Percentiles rank a stretch among this genome's conserved stretches.
These are phyloP conservation scores for Sinosuthora webbiana DNA, from an alignment of 2,113 vertebrate genomes.

Conservation along the genomic window DNA sequence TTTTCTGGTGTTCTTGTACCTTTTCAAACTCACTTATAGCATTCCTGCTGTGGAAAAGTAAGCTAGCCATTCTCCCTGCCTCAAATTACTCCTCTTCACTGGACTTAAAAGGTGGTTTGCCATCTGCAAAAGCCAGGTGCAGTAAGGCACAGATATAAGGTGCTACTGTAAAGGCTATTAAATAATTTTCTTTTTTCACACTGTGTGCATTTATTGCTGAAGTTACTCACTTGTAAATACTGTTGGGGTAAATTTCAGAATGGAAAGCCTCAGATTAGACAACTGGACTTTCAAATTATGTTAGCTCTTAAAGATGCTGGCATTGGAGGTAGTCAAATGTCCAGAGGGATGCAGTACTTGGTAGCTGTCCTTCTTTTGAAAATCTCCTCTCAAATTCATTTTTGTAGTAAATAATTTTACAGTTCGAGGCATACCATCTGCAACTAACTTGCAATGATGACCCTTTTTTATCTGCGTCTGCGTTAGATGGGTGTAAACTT, in stretches of 20 bases:
- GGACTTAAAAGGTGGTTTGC: not conserved
- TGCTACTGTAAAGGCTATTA: not conserved
- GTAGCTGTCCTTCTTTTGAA: not conserved
- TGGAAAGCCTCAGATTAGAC: not conserved
- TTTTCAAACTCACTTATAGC: conserved; percentile 40
- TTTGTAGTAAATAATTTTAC: not conserved
- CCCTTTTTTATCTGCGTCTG: not conserved
- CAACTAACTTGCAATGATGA: not conserved
- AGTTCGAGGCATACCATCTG: not conserved
- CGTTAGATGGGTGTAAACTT: not conserved
- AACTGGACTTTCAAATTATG: not conserved
- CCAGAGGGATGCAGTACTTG: not conserved
- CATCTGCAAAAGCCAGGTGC: conserved; percentile 6
- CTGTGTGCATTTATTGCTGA: not conserved
- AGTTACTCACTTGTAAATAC: not conserved
- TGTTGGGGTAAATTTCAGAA: not conserved
- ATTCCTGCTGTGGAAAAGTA: conserved; percentile 17
- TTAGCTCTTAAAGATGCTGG: not conserved
- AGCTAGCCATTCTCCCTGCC: not conserved
- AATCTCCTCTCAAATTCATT: not conserved
- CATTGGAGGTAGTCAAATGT: not conserved
- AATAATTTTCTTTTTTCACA: not conserved
- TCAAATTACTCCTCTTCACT: conserved; percentile 22
- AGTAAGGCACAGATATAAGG: not conserved
- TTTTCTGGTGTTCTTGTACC: conserved; percentile 5